Percentiles rank a stretch among this genome's conserved stretches.
These are phyloP conservation scores for Parapsyche elsis DNA, from an alignment of 1,140 invertebrate genomes.

Conservation along the genomic window DNA sequence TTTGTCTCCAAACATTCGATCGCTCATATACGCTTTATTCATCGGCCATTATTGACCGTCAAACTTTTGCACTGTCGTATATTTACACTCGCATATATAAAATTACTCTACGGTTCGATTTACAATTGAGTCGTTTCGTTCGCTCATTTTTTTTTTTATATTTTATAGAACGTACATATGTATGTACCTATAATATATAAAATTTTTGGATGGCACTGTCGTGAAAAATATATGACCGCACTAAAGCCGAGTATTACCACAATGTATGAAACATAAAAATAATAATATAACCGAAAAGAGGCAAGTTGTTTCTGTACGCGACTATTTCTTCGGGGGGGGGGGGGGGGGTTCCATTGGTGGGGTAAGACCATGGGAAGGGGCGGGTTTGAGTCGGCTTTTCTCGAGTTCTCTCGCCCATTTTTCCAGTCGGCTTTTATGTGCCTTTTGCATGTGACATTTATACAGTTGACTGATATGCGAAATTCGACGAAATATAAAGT, in stretches of 20 bases:
- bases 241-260: slow-evolving; percentile 46
- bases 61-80: no score
- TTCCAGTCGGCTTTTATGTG: not conserved
- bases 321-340: not conserved
- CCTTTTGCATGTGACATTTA: slow-evolving; percentile 37
- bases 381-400: not conserved
- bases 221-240: slow-evolving; percentile 45
- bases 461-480: slow-evolving; percentile 42
- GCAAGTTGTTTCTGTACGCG: not conserved
- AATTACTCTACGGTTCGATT: no score
- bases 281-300: slow-evolving; percentile 48
- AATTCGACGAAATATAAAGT: slow-evolving; percentile 29
- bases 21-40: not conserved
- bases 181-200: not conserved
- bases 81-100: no score
- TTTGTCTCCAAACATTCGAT: not conserved
- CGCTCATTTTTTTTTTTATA: no score
- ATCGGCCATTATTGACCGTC: not conserved
- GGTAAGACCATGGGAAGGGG: not conserved
- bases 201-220: not conserved
- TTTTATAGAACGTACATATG: not conserved
- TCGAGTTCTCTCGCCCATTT: slow-evolving; percentile 14
- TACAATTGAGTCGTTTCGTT: no score
- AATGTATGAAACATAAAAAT: slow-evolving; percentile 51
- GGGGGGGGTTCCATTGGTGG: not conserved